Evolutionary conservation across 2,113 vertebrate genomes (phyloP).

Genomic region (Zosterops lateralis): DNA sequence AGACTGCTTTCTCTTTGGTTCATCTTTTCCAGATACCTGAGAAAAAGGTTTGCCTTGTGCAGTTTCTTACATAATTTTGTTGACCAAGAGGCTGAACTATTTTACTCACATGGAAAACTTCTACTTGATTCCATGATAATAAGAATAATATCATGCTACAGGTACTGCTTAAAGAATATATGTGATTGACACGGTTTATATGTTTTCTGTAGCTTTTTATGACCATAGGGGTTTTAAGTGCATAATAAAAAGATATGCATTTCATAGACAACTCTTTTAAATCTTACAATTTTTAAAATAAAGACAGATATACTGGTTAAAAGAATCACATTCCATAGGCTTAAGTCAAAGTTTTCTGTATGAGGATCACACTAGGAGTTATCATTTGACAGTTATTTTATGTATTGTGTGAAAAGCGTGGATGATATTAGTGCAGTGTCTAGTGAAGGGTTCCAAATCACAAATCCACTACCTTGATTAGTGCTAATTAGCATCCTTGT

Average conservation of each 20-base stretch:
- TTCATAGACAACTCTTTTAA: not conserved
- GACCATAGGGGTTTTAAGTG: not conserved
- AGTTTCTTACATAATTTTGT: not conserved
- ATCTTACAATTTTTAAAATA: not conserved
- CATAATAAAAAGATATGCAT: not conserved
- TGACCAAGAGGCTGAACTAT: not conserved
- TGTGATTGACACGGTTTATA: not conserved
- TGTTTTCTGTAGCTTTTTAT: not conserved
- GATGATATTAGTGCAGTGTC: not conserved
- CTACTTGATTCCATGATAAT: not conserved
- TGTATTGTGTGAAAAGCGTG: not conserved
- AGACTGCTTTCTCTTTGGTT: not conserved
- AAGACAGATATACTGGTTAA: not conserved
- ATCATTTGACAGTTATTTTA: not conserved
- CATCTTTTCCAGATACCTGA: not conserved
- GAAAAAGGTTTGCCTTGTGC: not conserved
- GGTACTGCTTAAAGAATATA: not conserved
- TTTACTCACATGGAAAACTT: not conserved
- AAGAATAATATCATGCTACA: not conserved
- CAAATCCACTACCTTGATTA: slow-evolving; percentile 8
- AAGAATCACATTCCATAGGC: not conserved
- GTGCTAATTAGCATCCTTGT: slow-evolving; percentile 8
- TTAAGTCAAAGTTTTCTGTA: not conserved
- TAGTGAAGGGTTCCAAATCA: not conserved
- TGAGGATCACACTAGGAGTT: not conserved